Conservation (phyloP, 2,797 vertebrate genomes). For the Hydrolagus colliei region DNA sequence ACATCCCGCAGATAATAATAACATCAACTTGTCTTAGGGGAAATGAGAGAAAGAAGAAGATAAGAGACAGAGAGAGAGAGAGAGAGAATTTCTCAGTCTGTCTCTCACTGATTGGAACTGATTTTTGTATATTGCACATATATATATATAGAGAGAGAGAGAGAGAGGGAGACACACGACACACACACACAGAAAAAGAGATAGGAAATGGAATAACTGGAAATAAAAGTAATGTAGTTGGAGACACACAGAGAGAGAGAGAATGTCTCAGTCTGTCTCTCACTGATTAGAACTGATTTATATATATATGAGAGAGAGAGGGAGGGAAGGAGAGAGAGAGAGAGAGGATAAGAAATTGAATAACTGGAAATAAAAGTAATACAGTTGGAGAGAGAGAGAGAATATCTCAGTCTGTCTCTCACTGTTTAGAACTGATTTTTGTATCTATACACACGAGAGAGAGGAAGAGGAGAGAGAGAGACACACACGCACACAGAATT, state of each 20-base stretch:
- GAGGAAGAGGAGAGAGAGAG: not conserved
- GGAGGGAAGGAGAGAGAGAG: not conserved
- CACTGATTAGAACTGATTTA: not conserved
- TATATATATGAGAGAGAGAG: not conserved
- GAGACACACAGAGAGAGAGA: not conserved
- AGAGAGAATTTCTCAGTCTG: not conserved
- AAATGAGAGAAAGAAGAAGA: no score
- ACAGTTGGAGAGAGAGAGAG: constrained; percentile 9
- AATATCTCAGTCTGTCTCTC: not conserved
- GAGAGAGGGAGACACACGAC: no score
- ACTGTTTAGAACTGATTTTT: not conserved
- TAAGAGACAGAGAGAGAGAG: not conserved
- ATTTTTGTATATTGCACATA: no score
- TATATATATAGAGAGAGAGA: not conserved
- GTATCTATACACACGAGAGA: no score
- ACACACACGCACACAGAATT: no score
- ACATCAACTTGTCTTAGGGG: not conserved
- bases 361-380: not conserved
- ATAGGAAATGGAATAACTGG: not conserved
- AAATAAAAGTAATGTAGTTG: constrained; percentile 12
- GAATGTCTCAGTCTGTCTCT: not conserved
- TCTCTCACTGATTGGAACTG: not conserved
- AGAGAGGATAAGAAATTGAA: not conserved
- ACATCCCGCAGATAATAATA: not conserved
- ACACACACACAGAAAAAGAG: no score